Evolutionary conservation across 2,797 vertebrate genomes (phyloP).

Genomic region (Enteromius viviparus): DNA sequence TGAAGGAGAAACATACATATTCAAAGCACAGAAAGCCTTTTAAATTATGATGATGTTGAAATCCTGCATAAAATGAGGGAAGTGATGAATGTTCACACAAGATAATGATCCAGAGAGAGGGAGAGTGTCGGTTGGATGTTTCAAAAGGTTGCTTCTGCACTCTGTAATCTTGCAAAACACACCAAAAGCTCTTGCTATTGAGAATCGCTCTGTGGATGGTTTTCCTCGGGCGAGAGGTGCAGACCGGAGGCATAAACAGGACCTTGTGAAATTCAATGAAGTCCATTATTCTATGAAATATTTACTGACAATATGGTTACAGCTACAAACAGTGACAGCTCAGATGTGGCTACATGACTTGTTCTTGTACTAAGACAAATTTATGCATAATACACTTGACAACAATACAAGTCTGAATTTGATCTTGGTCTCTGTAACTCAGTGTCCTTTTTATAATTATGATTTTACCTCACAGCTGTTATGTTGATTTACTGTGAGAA

Average conservation of each 20-base stretch:
- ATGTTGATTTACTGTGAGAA: neutral
- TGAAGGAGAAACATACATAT: conserved; percentile 46
- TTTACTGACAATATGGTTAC: conserved; percentile 33
- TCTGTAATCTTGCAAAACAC: conserved; percentile 42
- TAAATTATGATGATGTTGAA: conserved; percentile 48
- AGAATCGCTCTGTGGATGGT: neutral
- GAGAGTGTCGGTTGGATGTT: conserved; percentile 32
- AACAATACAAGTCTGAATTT: conserved; percentile 9
- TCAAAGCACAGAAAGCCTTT: conserved; percentile 51
- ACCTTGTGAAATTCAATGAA: conserved; percentile 31
- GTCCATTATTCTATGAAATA: conserved; percentile 36
- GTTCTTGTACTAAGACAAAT: conserved; percentile 15
- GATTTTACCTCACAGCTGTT: conserved; percentile 9
- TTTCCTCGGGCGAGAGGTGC: neutral
- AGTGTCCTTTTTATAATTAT: neutral
- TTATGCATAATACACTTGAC: conserved; percentile 19
- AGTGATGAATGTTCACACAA: conserved; percentile 52
- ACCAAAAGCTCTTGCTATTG: conserved; percentile 17
- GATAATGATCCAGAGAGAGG: conserved; percentile 54
- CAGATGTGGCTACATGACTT: conserved; percentile 5
- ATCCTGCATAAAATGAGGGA: conserved; percentile 51
- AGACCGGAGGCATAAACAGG: conserved; percentile 18
- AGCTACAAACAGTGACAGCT: neutral
- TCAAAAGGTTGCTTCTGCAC: conserved; percentile 44
- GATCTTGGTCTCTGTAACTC: conserved; percentile 25